A percentile compares a stretch with the other conserved stretches of the same genome.
Evolutionary conservation across 1,140 invertebrate species (phyloP).

Genomic region (Macrocentrus cingulum): DNA sequence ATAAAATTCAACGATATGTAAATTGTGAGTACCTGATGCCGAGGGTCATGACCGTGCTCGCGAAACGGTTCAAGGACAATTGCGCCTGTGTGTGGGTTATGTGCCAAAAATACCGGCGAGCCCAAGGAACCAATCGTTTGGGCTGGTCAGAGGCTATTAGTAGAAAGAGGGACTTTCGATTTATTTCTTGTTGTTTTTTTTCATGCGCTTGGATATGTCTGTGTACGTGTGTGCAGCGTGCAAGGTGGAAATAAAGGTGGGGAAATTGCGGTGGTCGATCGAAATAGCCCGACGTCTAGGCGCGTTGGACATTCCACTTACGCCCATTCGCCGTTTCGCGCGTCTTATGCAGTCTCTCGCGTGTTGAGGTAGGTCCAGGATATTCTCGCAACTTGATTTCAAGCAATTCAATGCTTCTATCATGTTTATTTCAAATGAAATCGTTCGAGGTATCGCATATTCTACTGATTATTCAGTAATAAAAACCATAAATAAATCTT

Average conservation of each 20-base stretch:
- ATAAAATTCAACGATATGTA: neutral
- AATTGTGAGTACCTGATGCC: neutral
- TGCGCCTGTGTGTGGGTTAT: neutral
- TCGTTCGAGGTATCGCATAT: neutral
- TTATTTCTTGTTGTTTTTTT: constrained; percentile 3
- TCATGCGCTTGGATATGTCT: neutral
- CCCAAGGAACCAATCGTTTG: constrained; percentile 15
- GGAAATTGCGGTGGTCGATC: constrained; percentile 23
- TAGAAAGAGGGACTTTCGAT: constrained; percentile 1
- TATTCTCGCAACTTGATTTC: neutral
- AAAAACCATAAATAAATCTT: too few species aligned
- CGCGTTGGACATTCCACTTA: constrained; percentile 31
- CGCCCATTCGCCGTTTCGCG: constrained; percentile 27
- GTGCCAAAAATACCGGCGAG: neutral
- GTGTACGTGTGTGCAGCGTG: neutral
- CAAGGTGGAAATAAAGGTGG: neutral
- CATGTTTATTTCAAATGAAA: neutral
- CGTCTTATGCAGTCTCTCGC: constrained; percentile 8
- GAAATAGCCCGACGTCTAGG: constrained; percentile 31
- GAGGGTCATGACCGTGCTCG: constrained; percentile 22
- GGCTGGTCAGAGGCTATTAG: constrained; percentile 9
- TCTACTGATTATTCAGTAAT: neutral
- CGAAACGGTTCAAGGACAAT: constrained; percentile 27
- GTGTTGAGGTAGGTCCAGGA: constrained; percentile 28
- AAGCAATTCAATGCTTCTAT: constrained; percentile 8